A percentile compares a stretch with the other conserved stretches of the same genome.
These are phyloP conservation scores for Microdon myrmicae DNA, from an alignment of 2,888 invertebrate species.

Conservation along the genomic window DNA sequence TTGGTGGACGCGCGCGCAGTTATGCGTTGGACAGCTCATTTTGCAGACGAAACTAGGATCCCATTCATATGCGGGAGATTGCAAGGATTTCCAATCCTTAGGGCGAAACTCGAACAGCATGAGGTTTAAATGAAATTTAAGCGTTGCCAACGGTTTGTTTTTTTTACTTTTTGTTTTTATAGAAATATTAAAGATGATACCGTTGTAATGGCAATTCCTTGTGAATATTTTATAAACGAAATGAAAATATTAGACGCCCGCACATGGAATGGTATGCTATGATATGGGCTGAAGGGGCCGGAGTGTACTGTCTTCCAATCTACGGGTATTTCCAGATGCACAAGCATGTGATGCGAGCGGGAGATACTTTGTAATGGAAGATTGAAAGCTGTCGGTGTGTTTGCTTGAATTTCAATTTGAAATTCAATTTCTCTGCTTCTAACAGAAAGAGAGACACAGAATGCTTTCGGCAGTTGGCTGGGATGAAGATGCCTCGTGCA, in stretches of 20 bases:
- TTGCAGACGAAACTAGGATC: no score
- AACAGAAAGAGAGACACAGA: conserved; percentile 12
- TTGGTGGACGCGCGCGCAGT: no score
- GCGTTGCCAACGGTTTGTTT: conserved; percentile 10
- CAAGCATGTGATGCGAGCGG: conserved; percentile 15
- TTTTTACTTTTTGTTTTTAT: conserved; percentile 5
- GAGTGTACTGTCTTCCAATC: neutral
- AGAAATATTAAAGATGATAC: conserved; percentile 20
- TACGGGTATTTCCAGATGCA: conserved; percentile 1
- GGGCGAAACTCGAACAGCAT: no score
- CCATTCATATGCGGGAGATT: no score
- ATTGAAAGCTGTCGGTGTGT: conserved; percentile 52
- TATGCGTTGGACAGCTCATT: no score
- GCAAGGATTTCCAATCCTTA: no score
- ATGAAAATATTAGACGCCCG: conserved; percentile 39
- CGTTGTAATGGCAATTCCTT: conserved; percentile 20
- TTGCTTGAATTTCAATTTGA: conserved; percentile 52
- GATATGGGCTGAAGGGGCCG: no score
- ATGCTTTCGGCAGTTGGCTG: neutral
- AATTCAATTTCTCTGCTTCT: conserved; percentile 49
- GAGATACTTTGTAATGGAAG: conserved; percentile 49
- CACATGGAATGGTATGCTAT: no score
- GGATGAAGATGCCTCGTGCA: conserved; percentile 19
- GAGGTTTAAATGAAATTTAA: conserved; percentile 34
- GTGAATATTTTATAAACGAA: conserved; percentile 38